Evolutionary conservation across 2,113 vertebrate genomes (phyloP), one percentile per base, ranked within the genome.

Genomic region (Halcyon malimbica): DNA sequence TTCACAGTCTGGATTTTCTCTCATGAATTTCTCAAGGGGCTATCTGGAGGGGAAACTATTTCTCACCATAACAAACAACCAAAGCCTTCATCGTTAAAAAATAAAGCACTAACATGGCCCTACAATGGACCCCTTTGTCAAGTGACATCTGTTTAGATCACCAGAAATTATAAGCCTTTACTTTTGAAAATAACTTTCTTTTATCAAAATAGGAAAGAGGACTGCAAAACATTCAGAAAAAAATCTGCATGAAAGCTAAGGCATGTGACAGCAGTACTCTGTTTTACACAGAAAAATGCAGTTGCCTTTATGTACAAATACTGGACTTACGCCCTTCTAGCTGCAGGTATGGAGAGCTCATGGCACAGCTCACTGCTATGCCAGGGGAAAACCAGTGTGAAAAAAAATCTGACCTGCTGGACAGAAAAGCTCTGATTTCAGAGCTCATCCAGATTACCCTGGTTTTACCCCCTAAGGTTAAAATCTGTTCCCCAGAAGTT

Each of bases 1-100:
- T 96, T 95, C 96, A 96, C 96, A 94, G 95, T 94, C 94, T 97
- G 96, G 94, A 80, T 96, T 95, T 97, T 94, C 96, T 96, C 95
- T 94, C 82, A 76, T 83, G 54, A 86, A 77, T 97, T 97, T 97
- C 97, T 96, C 94, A 94, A 94, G 91, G 94, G 97, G 95, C 91
- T 94, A 91, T 94, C 86, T 93, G 89, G 62, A 94, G 85, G 90
- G 94, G 53, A 97, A 96, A 93, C 83, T 97, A 86, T 91, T 97
- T 95, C 96, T 97, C 96, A 97, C 95, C 94, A 96, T 96, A 94
- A 94, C 91, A 95, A 96, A 96, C 96, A 96, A 96, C 92, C 82
- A 89, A 95, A 95, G 93, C 93, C 89, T 95, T 95, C 94, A 93
- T 96, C 39, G 5, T 95, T 94, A 90, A 94, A 90, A 97, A 95